A percentile compares a stretch with the other conserved stretches of the same genome.
phyloP scores from a whole-genome alignment of 64 coral and sea anemone genomes.

The Astreopora myriophthalma region DNA sequence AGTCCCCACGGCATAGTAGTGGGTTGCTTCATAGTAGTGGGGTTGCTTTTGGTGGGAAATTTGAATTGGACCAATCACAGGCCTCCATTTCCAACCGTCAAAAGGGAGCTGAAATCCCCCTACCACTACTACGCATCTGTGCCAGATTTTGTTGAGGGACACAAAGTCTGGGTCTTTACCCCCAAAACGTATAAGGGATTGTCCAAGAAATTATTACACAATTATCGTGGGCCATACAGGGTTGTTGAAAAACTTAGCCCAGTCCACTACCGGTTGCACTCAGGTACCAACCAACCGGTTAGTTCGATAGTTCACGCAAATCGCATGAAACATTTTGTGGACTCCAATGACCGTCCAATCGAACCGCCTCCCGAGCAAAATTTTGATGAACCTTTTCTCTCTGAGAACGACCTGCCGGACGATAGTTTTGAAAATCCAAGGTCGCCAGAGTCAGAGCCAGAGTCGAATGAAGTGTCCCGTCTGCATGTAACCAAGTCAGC shows the following conservation, averaged over 20 bases:
- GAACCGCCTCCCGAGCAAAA: background rate
- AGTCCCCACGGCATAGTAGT: too few relatives aligned
- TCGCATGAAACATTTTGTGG: slow-evolving; percentile 43
- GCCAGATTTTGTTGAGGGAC: slow-evolving; percentile 21
- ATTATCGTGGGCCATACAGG: slow-evolving; percentile 37
- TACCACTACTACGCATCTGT: background rate
- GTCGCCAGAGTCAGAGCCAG: background rate
- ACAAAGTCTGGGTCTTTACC: slow-evolving; percentile 61
- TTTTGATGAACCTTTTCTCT: background rate
- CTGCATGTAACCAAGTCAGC: background rate
- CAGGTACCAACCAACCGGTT: background rate
- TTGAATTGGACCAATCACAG: too few relatives aligned
- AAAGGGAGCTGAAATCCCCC: too few relatives aligned
- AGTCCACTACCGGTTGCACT: slow-evolving; percentile 25
- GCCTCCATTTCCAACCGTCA: too few relatives aligned
- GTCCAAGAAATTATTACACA: slow-evolving; percentile 19
- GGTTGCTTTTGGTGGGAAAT: too few relatives aligned
- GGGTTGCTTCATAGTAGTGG: too few relatives aligned
- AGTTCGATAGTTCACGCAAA: slow-evolving; percentile 37
- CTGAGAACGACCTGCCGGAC: background rate
- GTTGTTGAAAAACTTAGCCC: slow-evolving; percentile 11
- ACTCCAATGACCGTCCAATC: slow-evolving; percentile 32
- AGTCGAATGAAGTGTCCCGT: background rate
- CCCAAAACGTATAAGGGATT: slow-evolving; percentile 38
- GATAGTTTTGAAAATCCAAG: background rate